phyloP scores from a whole-genome alignment of 1,140 invertebrate genomes.

The Sminthurides bifidus region DNA sequence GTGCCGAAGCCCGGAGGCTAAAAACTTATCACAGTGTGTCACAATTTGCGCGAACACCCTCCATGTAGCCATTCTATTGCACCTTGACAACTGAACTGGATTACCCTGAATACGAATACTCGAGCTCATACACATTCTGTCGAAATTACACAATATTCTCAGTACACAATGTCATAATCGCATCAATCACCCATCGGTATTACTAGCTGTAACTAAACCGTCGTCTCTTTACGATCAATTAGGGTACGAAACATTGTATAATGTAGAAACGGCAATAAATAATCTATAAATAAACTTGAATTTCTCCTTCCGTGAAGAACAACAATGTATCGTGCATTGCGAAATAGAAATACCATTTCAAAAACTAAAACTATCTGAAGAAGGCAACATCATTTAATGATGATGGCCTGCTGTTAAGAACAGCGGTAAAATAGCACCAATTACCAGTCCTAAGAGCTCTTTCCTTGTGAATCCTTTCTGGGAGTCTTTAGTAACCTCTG shows the following conservation, averaged over 20 bases:
- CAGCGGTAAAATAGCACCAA: slow-evolving; percentile 73
- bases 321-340: neutral
- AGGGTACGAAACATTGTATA: neutral
- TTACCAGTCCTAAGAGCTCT: slow-evolving; percentile 69
- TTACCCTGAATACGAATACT: too few relatives aligned
- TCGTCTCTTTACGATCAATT: neutral
- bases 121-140: too few relatives aligned
- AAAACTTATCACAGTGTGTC: too few relatives aligned
- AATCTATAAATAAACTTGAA: neutral
- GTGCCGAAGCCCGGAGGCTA: too few relatives aligned
- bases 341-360: neutral
- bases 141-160: too few relatives aligned
- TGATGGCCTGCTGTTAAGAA: slow-evolving; percentile 82
- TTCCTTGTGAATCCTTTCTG: slow-evolving; percentile 52
- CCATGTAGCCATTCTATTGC: too few relatives aligned
- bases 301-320: neutral
- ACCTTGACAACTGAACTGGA: too few relatives aligned
- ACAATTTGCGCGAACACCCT: too few relatives aligned
- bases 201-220: too few relatives aligned
- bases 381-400: slow-evolving; percentile 50
- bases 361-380: too few relatives aligned
- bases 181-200: too few relatives aligned
- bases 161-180: too few relatives aligned
- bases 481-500: slow-evolving; percentile 42
- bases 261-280: neutral